Percentiles rank a stretch among this genome's conserved stretches.
These are phyloP conservation scores for Thalassarche chlororhynchos DNA, from an alignment of 2,113 vertebrate species.

Conservation along the genomic window DNA sequence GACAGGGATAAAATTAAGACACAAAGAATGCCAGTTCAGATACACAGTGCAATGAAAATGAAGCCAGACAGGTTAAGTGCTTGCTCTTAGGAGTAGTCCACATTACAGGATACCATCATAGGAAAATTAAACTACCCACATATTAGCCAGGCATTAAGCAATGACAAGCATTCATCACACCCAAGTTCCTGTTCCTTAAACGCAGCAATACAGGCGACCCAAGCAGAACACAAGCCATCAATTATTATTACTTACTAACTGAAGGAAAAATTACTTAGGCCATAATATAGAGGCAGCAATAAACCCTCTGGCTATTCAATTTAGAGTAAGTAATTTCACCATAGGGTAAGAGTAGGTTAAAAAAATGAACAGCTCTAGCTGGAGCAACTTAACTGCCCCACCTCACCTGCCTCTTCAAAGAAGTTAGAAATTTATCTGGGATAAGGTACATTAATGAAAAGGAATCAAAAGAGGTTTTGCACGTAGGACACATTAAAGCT, in stretches of 20 bases:
- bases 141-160: background rate
- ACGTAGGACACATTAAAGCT: background rate
- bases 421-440: background rate
- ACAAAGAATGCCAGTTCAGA: background rate
- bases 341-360: background rate
- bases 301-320: background rate
- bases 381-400: background rate
- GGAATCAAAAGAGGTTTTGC: background rate
- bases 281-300: background rate
- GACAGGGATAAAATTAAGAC: background rate
- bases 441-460: background rate
- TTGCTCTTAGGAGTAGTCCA: too few species aligned
- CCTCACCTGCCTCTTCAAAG: background rate
- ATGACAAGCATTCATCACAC: background rate
- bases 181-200: background rate
- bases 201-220: background rate
- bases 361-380: background rate
- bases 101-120: too few species aligned
- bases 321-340: background rate
- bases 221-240: background rate
- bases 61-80: background rate
- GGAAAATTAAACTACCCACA: background rate
- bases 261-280: background rate
- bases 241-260: background rate
- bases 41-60: fast-evolving